Evolutionary conservation across 2,797 vertebrate species (phyloP).

Genomic region (Tolypeutes matacus): DNA sequence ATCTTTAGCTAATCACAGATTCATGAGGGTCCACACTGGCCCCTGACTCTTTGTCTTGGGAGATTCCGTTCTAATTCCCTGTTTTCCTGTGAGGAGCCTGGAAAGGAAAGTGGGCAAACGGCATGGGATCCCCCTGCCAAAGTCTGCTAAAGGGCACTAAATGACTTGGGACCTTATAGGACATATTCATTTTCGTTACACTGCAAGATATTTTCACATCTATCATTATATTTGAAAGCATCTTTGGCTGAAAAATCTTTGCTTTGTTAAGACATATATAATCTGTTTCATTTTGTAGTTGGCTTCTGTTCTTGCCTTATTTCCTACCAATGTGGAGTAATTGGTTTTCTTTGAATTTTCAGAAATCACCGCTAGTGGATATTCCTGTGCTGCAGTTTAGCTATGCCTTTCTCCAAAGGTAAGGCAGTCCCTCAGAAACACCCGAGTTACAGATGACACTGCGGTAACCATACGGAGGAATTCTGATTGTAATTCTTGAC

Average conservation of each 20-base stretch:
- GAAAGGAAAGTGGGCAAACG: neutral
- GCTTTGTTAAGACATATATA: neutral
- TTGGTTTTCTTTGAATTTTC: slow-evolving; percentile 78
- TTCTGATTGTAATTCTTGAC: neutral
- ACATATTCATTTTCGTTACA: neutral
- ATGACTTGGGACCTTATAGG: neutral
- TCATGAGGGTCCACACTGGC: neutral
- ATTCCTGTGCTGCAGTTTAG: slow-evolving; percentile 96
- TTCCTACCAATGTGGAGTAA: neutral
- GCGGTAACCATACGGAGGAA: accelerated
- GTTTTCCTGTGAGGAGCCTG: neutral
- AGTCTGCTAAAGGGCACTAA: accelerated
- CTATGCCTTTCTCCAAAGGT: slow-evolving; percentile 95
- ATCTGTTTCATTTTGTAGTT: neutral
- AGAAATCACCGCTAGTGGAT: slow-evolving; percentile 93
- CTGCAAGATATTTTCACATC: accelerated
- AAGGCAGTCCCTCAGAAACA: neutral
- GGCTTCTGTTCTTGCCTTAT: neutral
- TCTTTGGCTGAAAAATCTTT: neutral
- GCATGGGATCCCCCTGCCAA: neutral
- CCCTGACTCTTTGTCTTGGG: neutral
- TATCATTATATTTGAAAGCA: neutral
- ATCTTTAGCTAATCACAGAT: neutral
- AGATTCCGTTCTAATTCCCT: neutral
- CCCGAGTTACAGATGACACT: accelerated